phyloP scores from a whole-genome alignment of 2,888 invertebrate genomes.

The Gymnocheta viridis region DNA sequence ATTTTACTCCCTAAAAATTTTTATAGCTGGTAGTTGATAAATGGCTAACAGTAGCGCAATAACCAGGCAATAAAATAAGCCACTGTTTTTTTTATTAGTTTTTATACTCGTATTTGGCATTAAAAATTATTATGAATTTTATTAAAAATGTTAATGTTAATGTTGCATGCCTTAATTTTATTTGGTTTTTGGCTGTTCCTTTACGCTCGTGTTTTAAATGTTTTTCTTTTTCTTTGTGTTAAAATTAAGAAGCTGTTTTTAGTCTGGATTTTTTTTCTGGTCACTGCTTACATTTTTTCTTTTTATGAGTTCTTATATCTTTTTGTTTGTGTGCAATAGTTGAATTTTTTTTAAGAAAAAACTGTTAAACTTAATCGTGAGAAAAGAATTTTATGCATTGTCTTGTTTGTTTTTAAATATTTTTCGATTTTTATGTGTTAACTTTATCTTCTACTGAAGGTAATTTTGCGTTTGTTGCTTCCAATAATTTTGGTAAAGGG shows the following conservation, averaged over 20 bases:
- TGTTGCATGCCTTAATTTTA: slow-evolving; percentile 70
- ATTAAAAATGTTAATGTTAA: slow-evolving; percentile 60
- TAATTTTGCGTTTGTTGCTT: slow-evolving; percentile 3
- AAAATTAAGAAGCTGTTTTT: slow-evolving; percentile 50
- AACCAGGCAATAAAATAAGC: slow-evolving; percentile 13
- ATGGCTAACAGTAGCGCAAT: slow-evolving; percentile 43
- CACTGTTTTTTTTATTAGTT: slow-evolving; percentile 36
- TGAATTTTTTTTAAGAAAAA: slow-evolving; percentile 63
- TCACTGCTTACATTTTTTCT: slow-evolving; percentile 56
- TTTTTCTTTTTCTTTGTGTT: slow-evolving; percentile 9
- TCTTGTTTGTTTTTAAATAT: slow-evolving; percentile 47
- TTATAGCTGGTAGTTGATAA: slow-evolving; percentile 41
- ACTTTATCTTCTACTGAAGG: slow-evolving; percentile 54
- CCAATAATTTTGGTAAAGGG: neutral
- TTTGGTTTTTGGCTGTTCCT: slow-evolving; percentile 63
- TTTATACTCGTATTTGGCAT: neutral
- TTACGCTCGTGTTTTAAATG: slow-evolving; percentile 65
- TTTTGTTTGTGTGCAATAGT: slow-evolving; percentile 65
- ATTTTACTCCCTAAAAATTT: slow-evolving; percentile 18
- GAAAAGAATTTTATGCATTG: slow-evolving; percentile 78
- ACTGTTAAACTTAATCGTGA: slow-evolving; percentile 79
- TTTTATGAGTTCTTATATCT: slow-evolving; percentile 60
- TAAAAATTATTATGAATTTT: slow-evolving; percentile 40
- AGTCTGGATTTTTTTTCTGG: slow-evolving; percentile 74
- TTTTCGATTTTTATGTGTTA: slow-evolving; percentile 49